A percentile compares a stretch with the other conserved stretches of the same genome.
Evolutionary conservation across 2,113 vertebrate genomes (phyloP).

Genomic region (Oplegnathus fasciatus): DNA sequence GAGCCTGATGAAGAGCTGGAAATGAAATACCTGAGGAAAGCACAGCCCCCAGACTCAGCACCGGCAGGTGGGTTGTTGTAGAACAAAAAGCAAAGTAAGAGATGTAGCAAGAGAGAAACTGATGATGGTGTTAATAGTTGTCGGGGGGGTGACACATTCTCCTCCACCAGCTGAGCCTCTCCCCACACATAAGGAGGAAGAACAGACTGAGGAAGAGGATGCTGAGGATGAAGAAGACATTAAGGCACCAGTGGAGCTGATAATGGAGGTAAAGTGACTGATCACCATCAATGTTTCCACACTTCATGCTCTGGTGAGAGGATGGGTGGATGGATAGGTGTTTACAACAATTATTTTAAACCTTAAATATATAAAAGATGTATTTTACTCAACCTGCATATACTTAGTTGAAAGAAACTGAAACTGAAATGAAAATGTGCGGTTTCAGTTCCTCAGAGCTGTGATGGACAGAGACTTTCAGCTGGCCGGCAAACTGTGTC

Average conservation of each 20-base stretch:
- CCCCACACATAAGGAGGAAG: constrained; percentile 19
- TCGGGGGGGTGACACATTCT: constrained; percentile 3
- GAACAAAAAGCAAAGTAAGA: not conserved
- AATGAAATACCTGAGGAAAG: not conserved
- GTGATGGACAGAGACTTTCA: constrained; percentile 84
- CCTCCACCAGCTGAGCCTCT: constrained; percentile 1
- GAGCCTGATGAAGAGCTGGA: not conserved
- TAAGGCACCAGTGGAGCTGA: constrained; percentile 83
- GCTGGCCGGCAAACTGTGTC: constrained; percentile 87
- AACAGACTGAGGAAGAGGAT: constrained; percentile 49
- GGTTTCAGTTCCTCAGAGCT: constrained; percentile 88
- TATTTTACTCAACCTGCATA: not conserved
- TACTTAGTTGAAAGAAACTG: not conserved
- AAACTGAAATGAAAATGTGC: constrained; percentile 16
- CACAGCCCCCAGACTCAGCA: not conserved
- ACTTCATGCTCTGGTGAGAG: not conserved
- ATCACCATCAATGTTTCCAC: not conserved
- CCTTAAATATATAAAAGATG: not conserved
- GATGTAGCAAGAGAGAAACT: not conserved
- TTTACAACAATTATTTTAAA: not conserved
- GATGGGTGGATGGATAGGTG: not conserved
- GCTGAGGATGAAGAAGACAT: constrained; percentile 58
- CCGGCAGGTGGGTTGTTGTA: constrained; percentile 12
- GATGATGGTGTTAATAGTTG: not conserved
- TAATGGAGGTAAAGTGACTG: constrained; percentile 81